Evolutionary conservation across 2,113 vertebrate species (phyloP).

Genomic region (Ovibos moschatus): DNA sequence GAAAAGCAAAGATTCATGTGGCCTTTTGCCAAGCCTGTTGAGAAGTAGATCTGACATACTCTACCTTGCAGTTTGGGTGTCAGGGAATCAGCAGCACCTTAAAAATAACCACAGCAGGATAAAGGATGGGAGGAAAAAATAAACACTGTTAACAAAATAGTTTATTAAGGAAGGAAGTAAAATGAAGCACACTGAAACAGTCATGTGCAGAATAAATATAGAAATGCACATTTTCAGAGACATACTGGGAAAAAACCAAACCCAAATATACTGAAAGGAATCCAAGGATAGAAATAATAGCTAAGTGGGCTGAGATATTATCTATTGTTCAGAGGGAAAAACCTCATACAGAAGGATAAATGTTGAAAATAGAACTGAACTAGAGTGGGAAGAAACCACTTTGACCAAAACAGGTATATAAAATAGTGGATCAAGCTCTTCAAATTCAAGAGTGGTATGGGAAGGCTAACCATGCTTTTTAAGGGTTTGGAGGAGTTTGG

Average conservation of each 20-base stretch:
- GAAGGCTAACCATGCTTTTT: background rate
- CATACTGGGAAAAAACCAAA: constrained; percentile 56
- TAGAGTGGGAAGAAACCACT: background rate
- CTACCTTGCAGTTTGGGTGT: constrained; percentile 46
- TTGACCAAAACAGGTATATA: background rate
- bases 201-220: constrained; percentile 65
- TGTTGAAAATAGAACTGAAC: constrained; percentile 37
- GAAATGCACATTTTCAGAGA: constrained; percentile 68
- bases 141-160: constrained; percentile 65
- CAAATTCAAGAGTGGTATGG: background rate
- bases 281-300: constrained; percentile 37
- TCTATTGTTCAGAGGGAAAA: constrained; percentile 39
- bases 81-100: constrained; percentile 65
- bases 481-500: background rate
- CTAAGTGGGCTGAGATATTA: constrained; percentile 47
- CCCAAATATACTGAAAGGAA: constrained; percentile 33
- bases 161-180: constrained; percentile 71
- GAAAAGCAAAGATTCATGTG: background rate
- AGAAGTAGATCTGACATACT: constrained; percentile 10
- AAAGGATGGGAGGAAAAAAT: constrained; percentile 63
- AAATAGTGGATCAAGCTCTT: background rate
- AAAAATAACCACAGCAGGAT: constrained; percentile 71
- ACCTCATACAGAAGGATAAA: background rate
- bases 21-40: background rate
- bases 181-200: constrained; percentile 49